Evolutionary conservation across 2,888 invertebrate genomes (phyloP).

Genomic region (Rhopalosiphum nymphaeae): DNA sequence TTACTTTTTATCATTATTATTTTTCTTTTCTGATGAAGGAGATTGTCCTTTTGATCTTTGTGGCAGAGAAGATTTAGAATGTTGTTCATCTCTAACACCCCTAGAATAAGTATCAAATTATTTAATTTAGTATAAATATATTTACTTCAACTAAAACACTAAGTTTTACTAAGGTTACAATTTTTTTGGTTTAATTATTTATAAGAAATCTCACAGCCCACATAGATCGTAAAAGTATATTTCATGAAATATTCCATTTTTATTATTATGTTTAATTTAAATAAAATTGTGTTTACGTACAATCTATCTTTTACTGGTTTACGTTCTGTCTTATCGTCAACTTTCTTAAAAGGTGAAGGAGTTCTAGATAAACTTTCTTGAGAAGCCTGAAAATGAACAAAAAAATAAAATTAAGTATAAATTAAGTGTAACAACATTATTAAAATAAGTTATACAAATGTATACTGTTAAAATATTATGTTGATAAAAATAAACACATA

Average conservation of each 20-base stretch:
- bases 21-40: constrained; percentile 60
- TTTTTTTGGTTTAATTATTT: too few species aligned
- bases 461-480: not conserved
- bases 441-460: not conserved
- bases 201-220: too few species aligned
- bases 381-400: not conserved
- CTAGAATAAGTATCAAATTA: constrained; percentile 11
- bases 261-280: too few species aligned
- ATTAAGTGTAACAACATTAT: not conserved
- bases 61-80: constrained; percentile 42
- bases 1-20: constrained; percentile 48
- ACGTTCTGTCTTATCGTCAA: constrained; percentile 70
- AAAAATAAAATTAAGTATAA: constrained; percentile 6
- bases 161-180: too few species aligned
- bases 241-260: too few species aligned
- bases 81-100: constrained; percentile 51
- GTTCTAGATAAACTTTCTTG: constrained; percentile 82
- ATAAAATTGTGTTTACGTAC: not conserved
- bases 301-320: constrained; percentile 59
- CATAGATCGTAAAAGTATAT: too few species aligned
- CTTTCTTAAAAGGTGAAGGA: constrained; percentile 86
- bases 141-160: too few species aligned
- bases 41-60: constrained; percentile 52
- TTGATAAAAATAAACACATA: not conserved
- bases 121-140: not conserved